Base-by-base conservation (phyloP, 2,888 invertebrate genomes). In the Latrodectus hesperus region DNA sequence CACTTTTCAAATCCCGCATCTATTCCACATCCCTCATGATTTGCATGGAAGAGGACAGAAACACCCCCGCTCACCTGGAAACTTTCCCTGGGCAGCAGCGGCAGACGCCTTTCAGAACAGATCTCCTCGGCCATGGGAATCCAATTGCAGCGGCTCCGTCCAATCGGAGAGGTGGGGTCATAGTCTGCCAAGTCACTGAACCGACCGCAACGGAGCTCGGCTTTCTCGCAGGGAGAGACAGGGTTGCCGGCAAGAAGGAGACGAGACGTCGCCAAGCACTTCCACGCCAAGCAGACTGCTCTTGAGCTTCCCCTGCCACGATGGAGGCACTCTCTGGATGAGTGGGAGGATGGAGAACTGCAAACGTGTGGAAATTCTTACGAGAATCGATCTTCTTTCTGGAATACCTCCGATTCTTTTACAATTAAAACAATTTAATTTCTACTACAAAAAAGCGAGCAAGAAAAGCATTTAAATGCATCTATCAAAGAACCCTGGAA, bases 141-240 rank as follows among this genome's bases (percentile, higher is more conserved):
- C 16, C 67, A 12, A n/a, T 17, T 10, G 52, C 49, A 22, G 55
- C 9, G 17, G 22, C 22, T 22, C 49, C 77, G 26, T n/a, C n/a
- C 70, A n/a, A 67, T 14, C 8, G 38, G 26, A 22, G n/a, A 60
- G 51, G 17, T 14, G 65, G 84, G 84, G 78, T 84, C 85, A 85
- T 75, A 85, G 76, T 68, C 81, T 77, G 72, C 72, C 49, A 22
- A 86, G 86, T 86, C 86, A 81, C 64, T 86, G 86, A 86, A 85
- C 86, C 76, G 11, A 55, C 8, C 67, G 65, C 26, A 38, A 9
- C 67, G 22, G 55, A n/a, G 67, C 72, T 65, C 72, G 64, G 64
- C 51, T 51, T 71, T 38, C 77, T 71, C 71, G 55, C 12, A 52
- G 51, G 51, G 51, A 17, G 73, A n/a, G 55, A 11, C 55, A 64